Base-by-base conservation (phyloP, 2,797 vertebrate genomes). In the Cyprinodon diabolis region DNA sequence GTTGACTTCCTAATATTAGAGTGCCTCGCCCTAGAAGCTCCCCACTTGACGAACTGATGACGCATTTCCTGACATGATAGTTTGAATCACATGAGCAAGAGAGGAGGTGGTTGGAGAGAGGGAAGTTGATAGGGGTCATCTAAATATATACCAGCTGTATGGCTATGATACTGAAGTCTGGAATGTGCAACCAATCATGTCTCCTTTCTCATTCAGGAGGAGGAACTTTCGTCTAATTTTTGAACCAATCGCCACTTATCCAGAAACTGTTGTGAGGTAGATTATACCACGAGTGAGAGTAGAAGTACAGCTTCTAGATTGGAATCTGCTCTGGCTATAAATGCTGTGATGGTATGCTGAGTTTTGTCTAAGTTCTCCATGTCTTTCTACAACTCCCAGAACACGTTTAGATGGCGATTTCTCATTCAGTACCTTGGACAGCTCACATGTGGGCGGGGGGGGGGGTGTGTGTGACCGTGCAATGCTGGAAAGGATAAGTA, bases 131-230 rank as follows among this genome's bases (percentile, higher is more conserved):
- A 51, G 56, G 2, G 65, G 30, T 30, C 30, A 35, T 75, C 87
- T 91, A 92, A 93, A 91, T 89, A 91, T 88, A 90, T 35, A 90
- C 80, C 86, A 87, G 79, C 84, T 84, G 84, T 84, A 82, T 83
- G 80, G 77, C 76, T 85, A 82, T 72, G 65, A 67, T 70, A 85
- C 81, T 81, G 58, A 83, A 86, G 63, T 68, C 76, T 76, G 73
- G 76, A 76, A 77, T 80, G 82, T 89, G 84, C 72, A 76, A 63
- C 89, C 89, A 88, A 91, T 94, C 81, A 45, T 81, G 74, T 76
- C 81, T 76, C 75, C 78, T 75, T 71, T 79, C 63, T 80, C n/a
- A 60, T 76, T 75, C 75, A 25, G 72, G 75, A 88, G 86, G 88
- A 83, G 87, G 87, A 79, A 77, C 74, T 72, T 77, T 69, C 54